Evolutionary conservation across 2,797 vertebrate species (phyloP).

Genomic region (Sebastes iracundus): DNA sequence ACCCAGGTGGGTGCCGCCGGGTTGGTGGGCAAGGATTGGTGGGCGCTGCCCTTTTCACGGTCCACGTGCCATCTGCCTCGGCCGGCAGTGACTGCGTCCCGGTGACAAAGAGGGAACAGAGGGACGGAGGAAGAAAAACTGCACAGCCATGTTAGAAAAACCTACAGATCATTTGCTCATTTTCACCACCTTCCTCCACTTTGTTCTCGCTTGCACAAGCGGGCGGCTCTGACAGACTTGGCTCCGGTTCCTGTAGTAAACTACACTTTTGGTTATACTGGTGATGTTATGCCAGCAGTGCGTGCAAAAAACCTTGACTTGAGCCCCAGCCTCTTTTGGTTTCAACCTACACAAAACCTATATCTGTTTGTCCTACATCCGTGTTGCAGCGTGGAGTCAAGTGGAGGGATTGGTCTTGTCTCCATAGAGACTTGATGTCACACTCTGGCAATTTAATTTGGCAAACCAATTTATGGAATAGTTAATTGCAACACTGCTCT

Average conservation of each 20-base stretch:
- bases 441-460: conserved; percentile 75
- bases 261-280: neutral
- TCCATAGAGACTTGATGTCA: conserved; percentile 64
- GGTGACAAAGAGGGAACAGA: conserved; percentile 40
- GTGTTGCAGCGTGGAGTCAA: conserved; percentile 36
- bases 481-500: conserved; percentile 79
- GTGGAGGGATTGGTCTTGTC: conserved; percentile 17
- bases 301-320: neutral
- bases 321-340: conserved; percentile 17
- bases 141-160: neutral
- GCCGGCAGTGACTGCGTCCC: conserved; percentile 51
- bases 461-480: conserved; percentile 75
- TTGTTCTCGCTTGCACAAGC: neutral
- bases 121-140: conserved; percentile 17
- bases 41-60: conserved; percentile 72
- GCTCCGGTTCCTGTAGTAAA: neutral
- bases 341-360: conserved; percentile 43
- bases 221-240: neutral
- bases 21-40: conserved; percentile 57
- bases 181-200: conserved; percentile 3
- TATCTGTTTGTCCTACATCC: conserved; percentile 49
- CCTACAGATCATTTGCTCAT: conserved; percentile 19
- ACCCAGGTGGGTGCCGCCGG: conserved; percentile 81
- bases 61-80: conserved; percentile 73
- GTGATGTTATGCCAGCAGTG: neutral